Conservation (phyloP, 2,888 invertebrate genomes). For the Brassicogethes aeneus region DNA sequence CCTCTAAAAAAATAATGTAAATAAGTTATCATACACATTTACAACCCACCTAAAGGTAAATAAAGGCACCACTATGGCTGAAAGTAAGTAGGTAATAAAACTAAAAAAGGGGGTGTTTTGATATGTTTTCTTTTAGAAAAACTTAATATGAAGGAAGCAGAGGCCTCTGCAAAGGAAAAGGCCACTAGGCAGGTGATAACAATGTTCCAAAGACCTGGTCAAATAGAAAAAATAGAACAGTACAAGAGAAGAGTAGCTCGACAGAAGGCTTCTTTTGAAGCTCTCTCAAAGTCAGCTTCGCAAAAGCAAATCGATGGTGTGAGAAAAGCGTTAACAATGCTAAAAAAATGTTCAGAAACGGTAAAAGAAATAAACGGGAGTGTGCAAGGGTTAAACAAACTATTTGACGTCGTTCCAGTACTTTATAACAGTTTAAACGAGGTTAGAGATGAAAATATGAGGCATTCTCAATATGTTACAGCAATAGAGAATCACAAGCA, state of each 20-base stretch:
- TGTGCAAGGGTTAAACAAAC: conserved; percentile 65
- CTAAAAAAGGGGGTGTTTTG: neutral
- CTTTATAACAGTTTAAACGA: conserved; percentile 73
- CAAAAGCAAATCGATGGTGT: conserved; percentile 97
- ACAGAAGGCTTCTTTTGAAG: conserved; percentile 86
- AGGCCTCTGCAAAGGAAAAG: conserved; percentile 66
- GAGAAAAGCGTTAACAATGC: conserved; percentile 81
- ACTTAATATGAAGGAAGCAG: conserved; percentile 56
- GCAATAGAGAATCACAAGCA: conserved; percentile 98
- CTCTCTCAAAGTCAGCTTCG: conserved; percentile 95
- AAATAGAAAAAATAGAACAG: conserved; percentile 84
- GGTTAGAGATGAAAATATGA: conserved; percentile 85
- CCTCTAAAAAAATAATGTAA: too few relatives aligned
- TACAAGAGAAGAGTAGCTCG: conserved; percentile 65
- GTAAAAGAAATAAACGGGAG: conserved; percentile 65
- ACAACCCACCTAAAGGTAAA: too few relatives aligned
- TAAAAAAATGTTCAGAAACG: conserved; percentile 78
- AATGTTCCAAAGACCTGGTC: conserved; percentile 89
- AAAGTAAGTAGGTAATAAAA: conserved; percentile 1
- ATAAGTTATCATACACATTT: too few relatives aligned
- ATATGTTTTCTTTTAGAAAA: conserved; percentile 7
- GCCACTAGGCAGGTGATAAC: conserved; percentile 82
- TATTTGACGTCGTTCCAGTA: conserved; percentile 68
- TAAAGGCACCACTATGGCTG: too few relatives aligned
- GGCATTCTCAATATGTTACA: conserved; percentile 94